These are phyloP conservation scores for Trachelus troglodyta DNA, from an alignment of 2,888 invertebrate genomes.

Conservation along the genomic window DNA sequence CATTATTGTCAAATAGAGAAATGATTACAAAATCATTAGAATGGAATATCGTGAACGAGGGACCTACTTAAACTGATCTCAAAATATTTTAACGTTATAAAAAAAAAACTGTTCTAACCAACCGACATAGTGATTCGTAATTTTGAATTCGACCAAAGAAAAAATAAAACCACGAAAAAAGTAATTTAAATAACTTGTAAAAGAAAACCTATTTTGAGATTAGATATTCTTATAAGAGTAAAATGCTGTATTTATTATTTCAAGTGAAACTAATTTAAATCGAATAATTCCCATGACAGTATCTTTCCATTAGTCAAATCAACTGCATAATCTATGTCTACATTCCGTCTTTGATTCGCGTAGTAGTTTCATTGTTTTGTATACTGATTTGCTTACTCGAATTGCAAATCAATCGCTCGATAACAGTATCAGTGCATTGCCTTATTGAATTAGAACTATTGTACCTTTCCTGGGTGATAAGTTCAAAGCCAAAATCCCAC, in stretches of 20 bases:
- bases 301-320: background rate
- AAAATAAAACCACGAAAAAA: background rate
- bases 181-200: background rate
- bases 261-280: background rate
- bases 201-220: background rate
- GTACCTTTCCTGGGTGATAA: background rate
- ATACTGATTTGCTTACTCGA: background rate
- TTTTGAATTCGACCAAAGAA: background rate
- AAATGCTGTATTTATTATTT: background rate
- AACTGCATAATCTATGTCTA: background rate
- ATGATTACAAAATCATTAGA: background rate
- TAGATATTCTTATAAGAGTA: background rate
- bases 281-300: background rate
- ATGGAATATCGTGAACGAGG: background rate
- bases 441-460: background rate
- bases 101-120: background rate
- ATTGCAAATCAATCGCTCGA: background rate
- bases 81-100: background rate
- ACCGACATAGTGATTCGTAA: too few relatives aligned
- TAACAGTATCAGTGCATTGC: background rate
- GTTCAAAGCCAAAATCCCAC: background rate
- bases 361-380: background rate
- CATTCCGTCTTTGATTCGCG: background rate
- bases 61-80: background rate
- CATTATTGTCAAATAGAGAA: background rate